Base-by-base conservation (phyloP, 2,113 vertebrate genomes). In the Beaufortia kweichowensis region DNA sequence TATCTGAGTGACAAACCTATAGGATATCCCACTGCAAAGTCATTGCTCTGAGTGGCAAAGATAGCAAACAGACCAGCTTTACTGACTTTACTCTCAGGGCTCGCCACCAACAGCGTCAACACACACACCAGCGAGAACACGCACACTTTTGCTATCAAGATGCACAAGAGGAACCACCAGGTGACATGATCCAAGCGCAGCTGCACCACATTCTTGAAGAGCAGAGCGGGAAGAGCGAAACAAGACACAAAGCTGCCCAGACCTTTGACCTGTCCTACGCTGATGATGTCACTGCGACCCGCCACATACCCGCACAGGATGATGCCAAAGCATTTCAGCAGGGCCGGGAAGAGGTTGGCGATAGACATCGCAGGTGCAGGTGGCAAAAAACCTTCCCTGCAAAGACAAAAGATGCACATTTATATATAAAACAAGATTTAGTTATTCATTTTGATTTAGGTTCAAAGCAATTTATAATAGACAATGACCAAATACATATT, bases 171-270 rank as follows among this genome's bases (percentile, higher is more conserved):
- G 81, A 99, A 99, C 11, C 94, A 93, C 97, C 97, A 99, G 79
- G 96, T 94, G 71, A 98, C 94, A 57, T 96, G 85, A 57, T 91
- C 93, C 75, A 99, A 96, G 86, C 96, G 93, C 85, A 99, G 84
- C 82, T 97, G 86, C 79, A 99, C 97, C 97, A 99, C 98, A 86
- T 98, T 98, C 89, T 96, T 97, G 84, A 98, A 99, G 70, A 99
- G 90, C 35, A 99, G 87, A 29, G 95, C 96, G 0, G 97, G 97
- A 76, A 99, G 95, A 74, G 96, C 96, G 87, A 99, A 98, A 81
- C 93, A 94, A 0, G 96, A 98, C 82, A 98, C 95, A 79, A 98
- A 99, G 87, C 94, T 96, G 77, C 96, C 96, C 74, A 99, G 89
- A 83, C 96, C 96, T 89, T 95, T 98, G 21, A 94, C 93, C 87